Evolutionary conservation across 1,140 invertebrate species (phyloP).

Genomic region (Cephus cinctus): DNA sequence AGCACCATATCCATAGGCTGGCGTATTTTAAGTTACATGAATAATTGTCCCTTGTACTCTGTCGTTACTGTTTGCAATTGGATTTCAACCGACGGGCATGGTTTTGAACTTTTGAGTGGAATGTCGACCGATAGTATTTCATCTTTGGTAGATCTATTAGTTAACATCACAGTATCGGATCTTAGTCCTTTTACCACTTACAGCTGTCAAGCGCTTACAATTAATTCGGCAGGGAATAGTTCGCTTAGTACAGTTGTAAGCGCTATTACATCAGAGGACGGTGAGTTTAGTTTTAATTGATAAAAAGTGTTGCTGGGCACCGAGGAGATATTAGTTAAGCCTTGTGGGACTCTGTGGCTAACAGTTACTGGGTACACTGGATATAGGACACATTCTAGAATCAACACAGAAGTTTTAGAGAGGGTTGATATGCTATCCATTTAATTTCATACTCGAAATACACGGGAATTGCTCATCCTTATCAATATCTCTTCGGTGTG

Average conservation of each 20-base stretch:
- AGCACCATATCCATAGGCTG: slow-evolving; percentile 23
- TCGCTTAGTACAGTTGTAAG: slow-evolving; percentile 15
- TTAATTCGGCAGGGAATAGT: slow-evolving; percentile 26
- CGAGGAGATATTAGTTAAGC: too few relatives aligned
- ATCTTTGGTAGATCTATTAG: too few relatives aligned
- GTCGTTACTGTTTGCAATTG: slow-evolving; percentile 26
- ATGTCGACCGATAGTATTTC: neutral
- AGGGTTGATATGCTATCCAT: too few relatives aligned
- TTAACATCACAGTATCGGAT: slow-evolving; percentile 17
- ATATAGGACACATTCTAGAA: too few relatives aligned
- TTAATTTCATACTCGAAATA: too few relatives aligned
- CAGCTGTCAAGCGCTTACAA: slow-evolving; percentile 21
- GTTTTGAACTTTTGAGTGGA: slow-evolving; percentile 16
- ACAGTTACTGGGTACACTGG: too few relatives aligned
- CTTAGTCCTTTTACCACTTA: slow-evolving; percentile 37
- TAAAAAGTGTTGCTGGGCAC: too few relatives aligned
- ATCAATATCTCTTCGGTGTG: too few relatives aligned
- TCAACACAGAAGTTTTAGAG: too few relatives aligned
- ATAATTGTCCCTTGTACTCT: slow-evolving; percentile 23
- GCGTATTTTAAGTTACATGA: slow-evolving; percentile 25
- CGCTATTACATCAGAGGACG: slow-evolving; percentile 29
- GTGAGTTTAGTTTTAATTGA: too few relatives aligned
- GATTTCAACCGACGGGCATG: slow-evolving; percentile 19
- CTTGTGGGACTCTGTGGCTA: too few relatives aligned
- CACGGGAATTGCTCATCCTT: too few relatives aligned